Percentiles rank a stretch among this genome's conserved stretches.
phyloP scores from a whole-genome alignment of 2,888 invertebrate species.

The Rhagophthalmus giganteus region DNA sequence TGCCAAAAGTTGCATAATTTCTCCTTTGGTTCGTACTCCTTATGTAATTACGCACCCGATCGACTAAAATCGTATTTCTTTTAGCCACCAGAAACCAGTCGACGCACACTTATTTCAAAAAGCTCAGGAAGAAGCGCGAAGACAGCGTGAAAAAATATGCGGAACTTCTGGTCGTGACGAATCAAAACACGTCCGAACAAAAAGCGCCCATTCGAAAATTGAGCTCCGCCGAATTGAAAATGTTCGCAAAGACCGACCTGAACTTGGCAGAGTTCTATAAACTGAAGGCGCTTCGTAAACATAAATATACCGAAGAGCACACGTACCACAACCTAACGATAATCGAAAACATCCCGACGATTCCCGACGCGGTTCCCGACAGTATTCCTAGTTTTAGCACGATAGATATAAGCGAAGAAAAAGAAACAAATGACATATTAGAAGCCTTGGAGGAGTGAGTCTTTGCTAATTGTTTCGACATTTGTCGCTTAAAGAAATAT shows the following conservation, averaged over 20 bases:
- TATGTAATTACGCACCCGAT: too few relatives aligned
- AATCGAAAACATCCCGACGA: constrained; percentile 32
- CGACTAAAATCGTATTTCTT: too few relatives aligned
- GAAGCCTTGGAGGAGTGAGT: too few relatives aligned
- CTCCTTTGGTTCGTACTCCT: constrained; percentile 35
- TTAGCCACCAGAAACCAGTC: constrained; percentile 37
- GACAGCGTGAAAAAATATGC: constrained; percentile 37
- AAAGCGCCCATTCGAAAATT: constrained; percentile 70
- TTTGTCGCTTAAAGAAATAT: too few relatives aligned
- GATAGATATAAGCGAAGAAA: too few relatives aligned
- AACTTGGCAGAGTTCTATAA: constrained; percentile 63
- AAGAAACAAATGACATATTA: too few relatives aligned
- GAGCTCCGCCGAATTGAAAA: constrained; percentile 67
- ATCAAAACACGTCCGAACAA: constrained; percentile 64
- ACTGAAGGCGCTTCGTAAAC: constrained; percentile 52
- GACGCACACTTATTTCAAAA: constrained; percentile 42
- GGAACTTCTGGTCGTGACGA: constrained; percentile 61
- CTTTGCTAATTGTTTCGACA: too few relatives aligned
- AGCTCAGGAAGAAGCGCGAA: constrained; percentile 37
- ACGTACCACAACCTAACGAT: constrained; percentile 48
- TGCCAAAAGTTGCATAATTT: constrained; percentile 46
- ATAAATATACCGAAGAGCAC: constrained; percentile 40
- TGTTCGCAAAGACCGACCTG: constrained; percentile 62
- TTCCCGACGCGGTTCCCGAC: too few relatives aligned
- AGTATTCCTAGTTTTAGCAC: too few relatives aligned